phyloP scores from a whole-genome alignment of 2,888 invertebrate genomes.

The Onthophagus sagittarius region DNA sequence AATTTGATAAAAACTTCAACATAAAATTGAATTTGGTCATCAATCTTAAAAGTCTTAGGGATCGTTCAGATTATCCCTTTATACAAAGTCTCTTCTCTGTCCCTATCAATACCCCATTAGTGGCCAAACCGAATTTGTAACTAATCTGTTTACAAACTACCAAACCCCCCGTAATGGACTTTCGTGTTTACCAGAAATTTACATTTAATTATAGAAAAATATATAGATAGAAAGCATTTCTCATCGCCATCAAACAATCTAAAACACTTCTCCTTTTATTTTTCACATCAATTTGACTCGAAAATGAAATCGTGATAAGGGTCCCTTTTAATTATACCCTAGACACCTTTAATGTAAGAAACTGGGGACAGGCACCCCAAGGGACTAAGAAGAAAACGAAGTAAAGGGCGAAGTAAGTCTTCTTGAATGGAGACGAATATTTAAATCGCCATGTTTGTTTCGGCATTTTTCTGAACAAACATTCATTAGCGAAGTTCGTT shows the following conservation, averaged over 20 bases:
- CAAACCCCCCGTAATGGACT: slow-evolving; percentile 4
- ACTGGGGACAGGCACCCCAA: not conserved
- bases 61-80: not conserved
- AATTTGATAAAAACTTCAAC: too few species aligned
- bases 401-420: too few species aligned
- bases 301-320: not conserved
- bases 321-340: not conserved
- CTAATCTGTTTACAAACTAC: slow-evolving; percentile 11
- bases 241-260: not conserved
- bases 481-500: too few species aligned
- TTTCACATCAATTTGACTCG: not conserved
- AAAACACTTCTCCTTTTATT: not conserved
- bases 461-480: too few species aligned
- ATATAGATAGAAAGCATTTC: not conserved
- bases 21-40: not conserved
- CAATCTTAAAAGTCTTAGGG: not conserved
- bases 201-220: not conserved
- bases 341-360: not conserved
- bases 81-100: not conserved
- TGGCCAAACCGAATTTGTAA: slow-evolving; percentile 3
- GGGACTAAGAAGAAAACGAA: not conserved
- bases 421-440: not conserved
- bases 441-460: not conserved
- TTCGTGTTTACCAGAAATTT: slow-evolving; percentile 1
- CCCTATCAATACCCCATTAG: slow-evolving; percentile 9